phyloP scores from a whole-genome alignment of 2,888 invertebrate genomes.

The Acanthopleura granulata region DNA sequence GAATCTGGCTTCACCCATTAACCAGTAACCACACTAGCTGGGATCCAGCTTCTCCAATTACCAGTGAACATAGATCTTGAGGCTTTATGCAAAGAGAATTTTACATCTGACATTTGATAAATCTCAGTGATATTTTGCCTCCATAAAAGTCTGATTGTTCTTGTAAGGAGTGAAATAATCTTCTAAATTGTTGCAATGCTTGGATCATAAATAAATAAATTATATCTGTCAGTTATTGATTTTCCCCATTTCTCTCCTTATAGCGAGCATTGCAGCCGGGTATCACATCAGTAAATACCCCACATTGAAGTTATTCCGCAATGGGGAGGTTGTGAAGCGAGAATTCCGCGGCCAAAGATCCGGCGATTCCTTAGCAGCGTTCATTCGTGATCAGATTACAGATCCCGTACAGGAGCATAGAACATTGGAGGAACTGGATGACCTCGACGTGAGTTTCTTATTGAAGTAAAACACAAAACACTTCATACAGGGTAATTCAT shows the following conservation, averaged over 20 bases:
- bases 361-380: constrained; percentile 89
- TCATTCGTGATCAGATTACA: constrained; percentile 88
- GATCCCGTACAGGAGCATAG: constrained; percentile 71
- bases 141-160: no score
- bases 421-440: constrained; percentile 75
- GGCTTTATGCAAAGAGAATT: no score
- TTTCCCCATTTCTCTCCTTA: constrained; percentile 19
- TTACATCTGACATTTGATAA: no score
- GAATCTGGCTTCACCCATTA: no score
- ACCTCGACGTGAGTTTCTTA: constrained; percentile 54
- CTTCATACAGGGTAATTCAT: no score
- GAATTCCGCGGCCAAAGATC: constrained; percentile 85
- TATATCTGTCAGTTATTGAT: background rate
- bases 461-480: no score
- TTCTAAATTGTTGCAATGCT: no score
- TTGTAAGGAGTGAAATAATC: no score
- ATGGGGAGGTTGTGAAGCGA: constrained; percentile 71
- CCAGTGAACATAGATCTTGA: no score
- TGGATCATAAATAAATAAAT: background rate
- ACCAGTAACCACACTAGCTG: no score
- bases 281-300: constrained; percentile 99
- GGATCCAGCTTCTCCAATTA: no score
- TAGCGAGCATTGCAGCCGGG: constrained; percentile 83
- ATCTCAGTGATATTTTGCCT: no score
- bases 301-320: constrained; percentile 91